Evolutionary conservation across 1,140 invertebrate species (phyloP).

Genomic region (Drosophila sucinea): DNA sequence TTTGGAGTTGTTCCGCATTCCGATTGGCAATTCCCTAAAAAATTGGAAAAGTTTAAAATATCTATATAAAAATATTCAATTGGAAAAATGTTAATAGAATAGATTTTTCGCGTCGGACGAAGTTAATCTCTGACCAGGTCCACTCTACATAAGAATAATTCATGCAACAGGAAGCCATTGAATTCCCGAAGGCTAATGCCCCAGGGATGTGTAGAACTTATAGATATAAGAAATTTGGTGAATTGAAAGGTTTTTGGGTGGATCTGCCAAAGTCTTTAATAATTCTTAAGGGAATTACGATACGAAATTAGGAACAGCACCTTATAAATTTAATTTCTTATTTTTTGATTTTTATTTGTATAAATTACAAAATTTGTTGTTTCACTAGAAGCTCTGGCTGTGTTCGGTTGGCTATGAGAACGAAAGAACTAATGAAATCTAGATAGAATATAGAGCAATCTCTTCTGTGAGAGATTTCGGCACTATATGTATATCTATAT

Average conservation of each 20-base stretch:
- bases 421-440: neutral
- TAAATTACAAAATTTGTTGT: conserved; percentile 37
- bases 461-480: conserved; percentile 3
- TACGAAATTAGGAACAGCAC: neutral
- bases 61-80: conserved; percentile 1
- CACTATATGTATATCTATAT: neutral
- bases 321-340: conserved; percentile 15
- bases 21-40: neutral
- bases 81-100: neutral
- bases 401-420: conserved; percentile 50
- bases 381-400: conserved; percentile 59
- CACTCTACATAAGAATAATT: too few relatives aligned
- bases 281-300: neutral
- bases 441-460: neutral
- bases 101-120: too few relatives aligned
- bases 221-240: too few relatives aligned
- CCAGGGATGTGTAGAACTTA: too few relatives aligned
- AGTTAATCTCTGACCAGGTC: too few relatives aligned
- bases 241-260: too few relatives aligned
- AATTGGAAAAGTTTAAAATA: neutral
- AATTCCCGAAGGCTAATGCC: too few relatives aligned
- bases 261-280: too few relatives aligned
- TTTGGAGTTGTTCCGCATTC: neutral
- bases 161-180: too few relatives aligned
- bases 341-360: conserved; percentile 20